Evolutionary conservation across 2,113 vertebrate genomes (phyloP), one percentile per base, ranked within the genome.

Genomic region (human): DNA sequence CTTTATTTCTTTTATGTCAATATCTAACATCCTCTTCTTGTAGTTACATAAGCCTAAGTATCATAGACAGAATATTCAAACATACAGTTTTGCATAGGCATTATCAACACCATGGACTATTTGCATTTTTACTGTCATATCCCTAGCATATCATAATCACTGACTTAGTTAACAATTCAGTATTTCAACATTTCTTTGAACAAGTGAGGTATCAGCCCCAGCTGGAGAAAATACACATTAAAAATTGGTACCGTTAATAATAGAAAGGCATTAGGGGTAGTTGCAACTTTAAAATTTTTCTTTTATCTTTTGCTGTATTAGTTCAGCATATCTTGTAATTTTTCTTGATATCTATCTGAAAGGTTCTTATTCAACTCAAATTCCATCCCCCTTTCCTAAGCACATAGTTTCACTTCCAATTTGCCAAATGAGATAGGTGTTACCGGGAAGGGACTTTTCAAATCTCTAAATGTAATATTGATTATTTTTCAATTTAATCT

Each of bases 201-300:
- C 0, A 20, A 61, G 17, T 64, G 3, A 1, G 30, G 4, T 27
- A 64, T 59, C 35, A 52, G 38, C 2, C 0, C 2, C 9, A 50
- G 14, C 4, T 52, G 7, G 11, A 89, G 17, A 72, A 59, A 59
- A 38, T 22, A n/a, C 30, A 27, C 57, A 40, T 59, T n/a, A 70
- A 27, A 66, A 55, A 76, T 14, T 43, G n/a, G 10, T 22, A 72
- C 38, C 22, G 48, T 30, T 38, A 59, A 57, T 38, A 81, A 43
- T 35, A 30, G 52, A 70, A 66, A 70, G 48, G 13, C 8, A 17
- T n/a, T 45, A 43, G 57, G 22, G 25, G 40, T 50, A 23, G 6
- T 25, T 40, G 17, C 4, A 30, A 23, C 10, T 40, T 66, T 12
- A 55, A 27, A 55, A 27, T 52, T 80, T 52, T 40, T 45, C 5